These are phyloP conservation scores for Pocillopora meandrina DNA, from an alignment of 92 coral and sea anemone species.

Conservation along the genomic window DNA sequence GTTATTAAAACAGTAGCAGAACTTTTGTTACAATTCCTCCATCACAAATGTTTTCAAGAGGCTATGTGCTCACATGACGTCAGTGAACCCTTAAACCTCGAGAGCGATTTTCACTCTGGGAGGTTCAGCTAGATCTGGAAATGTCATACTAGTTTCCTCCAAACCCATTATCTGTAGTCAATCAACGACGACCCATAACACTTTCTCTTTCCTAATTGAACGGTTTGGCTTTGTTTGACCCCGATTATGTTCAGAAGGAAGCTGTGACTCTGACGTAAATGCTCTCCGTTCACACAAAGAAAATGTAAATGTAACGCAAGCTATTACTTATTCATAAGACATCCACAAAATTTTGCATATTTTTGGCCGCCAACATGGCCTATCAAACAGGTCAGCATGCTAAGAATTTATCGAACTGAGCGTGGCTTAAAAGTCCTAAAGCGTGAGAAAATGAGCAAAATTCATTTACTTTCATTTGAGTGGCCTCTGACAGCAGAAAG, in stretches of 20 bases:
- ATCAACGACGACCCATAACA: no score
- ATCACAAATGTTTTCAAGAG: no score
- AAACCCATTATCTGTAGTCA: no score
- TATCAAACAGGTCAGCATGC: not conserved
- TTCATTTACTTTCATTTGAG: not conserved
- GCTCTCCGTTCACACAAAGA: not conserved
- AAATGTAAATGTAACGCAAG: constrained; percentile 30
- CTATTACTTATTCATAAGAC: constrained; percentile 28
- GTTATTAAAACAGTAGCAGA: no score
- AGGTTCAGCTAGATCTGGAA: no score
- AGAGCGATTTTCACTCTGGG: no score
- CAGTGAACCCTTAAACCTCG: no score
- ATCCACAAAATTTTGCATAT: constrained; percentile 7
- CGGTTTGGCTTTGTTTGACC: constrained; percentile 11
- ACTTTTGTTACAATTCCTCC: no score
- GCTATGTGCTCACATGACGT: no score
- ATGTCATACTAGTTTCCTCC: no score
- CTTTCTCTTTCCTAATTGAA: no score
- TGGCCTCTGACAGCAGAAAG: not conserved
- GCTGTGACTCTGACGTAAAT: constrained; percentile 17
- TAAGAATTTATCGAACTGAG: not conserved
- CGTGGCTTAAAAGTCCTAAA: not conserved
- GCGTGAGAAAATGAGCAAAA: not conserved
- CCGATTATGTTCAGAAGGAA: not conserved
- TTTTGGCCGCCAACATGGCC: constrained; percentile 19